These are phyloP conservation scores for Cossypha polioptera DNA, from an alignment of 2,797 vertebrate species.

Conservation along the genomic window DNA sequence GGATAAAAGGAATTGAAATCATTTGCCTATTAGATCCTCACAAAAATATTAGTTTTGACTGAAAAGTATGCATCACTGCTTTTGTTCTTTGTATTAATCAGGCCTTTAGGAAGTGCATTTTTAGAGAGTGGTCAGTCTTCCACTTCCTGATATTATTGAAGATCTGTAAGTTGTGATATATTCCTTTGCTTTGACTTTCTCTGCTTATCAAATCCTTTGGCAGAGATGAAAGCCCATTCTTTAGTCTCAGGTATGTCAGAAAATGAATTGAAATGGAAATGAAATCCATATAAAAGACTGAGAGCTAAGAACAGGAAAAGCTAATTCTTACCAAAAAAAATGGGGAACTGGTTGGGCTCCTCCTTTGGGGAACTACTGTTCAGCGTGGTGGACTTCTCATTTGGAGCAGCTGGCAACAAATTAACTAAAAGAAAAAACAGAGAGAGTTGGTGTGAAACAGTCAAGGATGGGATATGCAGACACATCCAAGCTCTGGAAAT, in stretches of 20 bases:
- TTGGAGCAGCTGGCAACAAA: not conserved
- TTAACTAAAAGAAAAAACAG: not conserved
- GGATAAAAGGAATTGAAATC: not conserved
- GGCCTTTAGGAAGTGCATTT: not conserved
- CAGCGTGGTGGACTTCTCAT: not conserved
- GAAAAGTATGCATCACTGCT: not conserved
- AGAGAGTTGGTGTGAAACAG: not conserved
- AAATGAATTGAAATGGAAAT: not conserved
- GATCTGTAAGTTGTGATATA: not conserved
- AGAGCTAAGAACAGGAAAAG: not conserved
- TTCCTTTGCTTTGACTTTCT: not conserved
- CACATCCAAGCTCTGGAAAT: not conserved
- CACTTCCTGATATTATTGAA: not conserved
- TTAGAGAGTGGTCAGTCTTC: not conserved
- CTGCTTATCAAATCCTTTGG: not conserved
- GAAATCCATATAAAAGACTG: not conserved
- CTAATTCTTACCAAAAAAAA: constrained; percentile 46
- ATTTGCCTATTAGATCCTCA: not conserved
- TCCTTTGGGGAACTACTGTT: not conserved
- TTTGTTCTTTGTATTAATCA: not conserved
- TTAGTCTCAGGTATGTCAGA: not conserved
- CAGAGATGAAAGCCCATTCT: not conserved
- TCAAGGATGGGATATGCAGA: not conserved
- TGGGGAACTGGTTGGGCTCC: not conserved
- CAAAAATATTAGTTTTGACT: not conserved